Base-by-base conservation (phyloP, 2,113 vertebrate species). In the Cyprinodon variegatus region DNA sequence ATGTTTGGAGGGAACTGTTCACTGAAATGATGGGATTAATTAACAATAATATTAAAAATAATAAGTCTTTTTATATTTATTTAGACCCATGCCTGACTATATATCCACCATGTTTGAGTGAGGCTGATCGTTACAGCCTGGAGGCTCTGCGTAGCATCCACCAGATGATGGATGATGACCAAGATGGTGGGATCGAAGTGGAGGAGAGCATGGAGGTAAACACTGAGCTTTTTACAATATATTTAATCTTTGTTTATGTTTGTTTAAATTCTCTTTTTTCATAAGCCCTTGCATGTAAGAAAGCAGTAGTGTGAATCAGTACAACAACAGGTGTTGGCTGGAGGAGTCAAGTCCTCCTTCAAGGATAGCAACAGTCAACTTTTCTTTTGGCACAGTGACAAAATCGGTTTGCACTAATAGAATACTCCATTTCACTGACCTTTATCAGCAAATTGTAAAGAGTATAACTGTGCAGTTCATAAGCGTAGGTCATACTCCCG, bases 171-270 rank as follows among this genome's bases (percentile, higher is more conserved):
- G 98, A 99, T 43, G 97, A 99, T 68, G 97, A 99, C 93, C 96
- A 98, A 87, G 97, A 99, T 67, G 98, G 98, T 39, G 96, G 97
- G 13, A 98, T 99, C 9, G 97, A 99, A 91, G 97, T 98, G 86
- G 96, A 99, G 84, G 97, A 99, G 93, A 99, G 98, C 63, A 94
- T 97, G 87, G 98, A 99, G 96, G 98, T 99, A 95, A 14, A 89
- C 90, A 60, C 63, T 29, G 65, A n/a, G 3, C 36, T 45, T 37
- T 61, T 81, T 9, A 4, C 61, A 1, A 67, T 64, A 79, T 65
- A 40, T 53, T 75, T 61, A 38, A 65, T 3, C 7, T 20, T 57
- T 9, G 8, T 57, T 20, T 20, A 57, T 68, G 57, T 64, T 65
- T 22, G 17, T 20, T 57, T 15, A 20, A 14, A 57, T 20, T 15